A percentile compares a stretch with the other conserved stretches of the same genome.
Evolutionary conservation across 2,113 vertebrate genomes (phyloP).

Genomic region (Nerophis lumbriciformis): DNA sequence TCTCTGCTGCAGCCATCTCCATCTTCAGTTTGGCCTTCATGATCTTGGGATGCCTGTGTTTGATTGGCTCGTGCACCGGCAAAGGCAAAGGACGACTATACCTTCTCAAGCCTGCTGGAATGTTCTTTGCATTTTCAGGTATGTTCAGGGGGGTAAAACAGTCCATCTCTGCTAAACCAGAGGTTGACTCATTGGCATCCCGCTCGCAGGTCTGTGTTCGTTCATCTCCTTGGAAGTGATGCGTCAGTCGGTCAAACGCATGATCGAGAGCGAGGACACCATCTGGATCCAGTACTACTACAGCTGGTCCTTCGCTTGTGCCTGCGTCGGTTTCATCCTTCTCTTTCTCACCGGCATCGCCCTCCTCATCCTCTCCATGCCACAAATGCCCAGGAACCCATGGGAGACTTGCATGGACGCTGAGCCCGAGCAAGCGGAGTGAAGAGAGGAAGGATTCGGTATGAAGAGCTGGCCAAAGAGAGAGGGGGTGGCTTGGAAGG

Average conservation of each 20-base stretch:
- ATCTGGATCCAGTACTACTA: constrained; percentile 87
- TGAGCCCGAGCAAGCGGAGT: constrained; percentile 77
- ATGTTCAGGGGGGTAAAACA: constrained; percentile 2
- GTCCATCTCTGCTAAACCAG: no score
- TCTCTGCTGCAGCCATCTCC: constrained; percentile 93
- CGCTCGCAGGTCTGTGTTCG: constrained; percentile 82
- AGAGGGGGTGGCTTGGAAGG: constrained; percentile 2
- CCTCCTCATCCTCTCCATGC: constrained; percentile 89
- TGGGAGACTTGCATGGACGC: constrained; percentile 99
- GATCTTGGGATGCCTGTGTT: constrained; percentile 80
- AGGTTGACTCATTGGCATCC: not conserved
- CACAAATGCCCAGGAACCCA: constrained; percentile 92
- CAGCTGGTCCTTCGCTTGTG: constrained; percentile 90
- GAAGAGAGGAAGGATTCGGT: constrained; percentile 25
- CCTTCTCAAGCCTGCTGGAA: constrained; percentile 87
- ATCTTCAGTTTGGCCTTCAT: constrained; percentile 88
- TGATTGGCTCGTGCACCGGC: constrained; percentile 74
- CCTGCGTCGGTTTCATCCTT: constrained; percentile 81
- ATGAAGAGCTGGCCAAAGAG: constrained; percentile 6
- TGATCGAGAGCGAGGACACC: constrained; percentile 91
- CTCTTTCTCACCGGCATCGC: constrained; percentile 84
- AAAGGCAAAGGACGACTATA: constrained; percentile 82
- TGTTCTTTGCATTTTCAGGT: constrained; percentile 95
- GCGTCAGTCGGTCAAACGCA: constrained; percentile 92
- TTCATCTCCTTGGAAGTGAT: constrained; percentile 93